Evolutionary conservation across 2,888 invertebrate genomes (phyloP), one percentile per base, ranked within the genome.

Genomic region (Chrysodeixis includens): DNA sequence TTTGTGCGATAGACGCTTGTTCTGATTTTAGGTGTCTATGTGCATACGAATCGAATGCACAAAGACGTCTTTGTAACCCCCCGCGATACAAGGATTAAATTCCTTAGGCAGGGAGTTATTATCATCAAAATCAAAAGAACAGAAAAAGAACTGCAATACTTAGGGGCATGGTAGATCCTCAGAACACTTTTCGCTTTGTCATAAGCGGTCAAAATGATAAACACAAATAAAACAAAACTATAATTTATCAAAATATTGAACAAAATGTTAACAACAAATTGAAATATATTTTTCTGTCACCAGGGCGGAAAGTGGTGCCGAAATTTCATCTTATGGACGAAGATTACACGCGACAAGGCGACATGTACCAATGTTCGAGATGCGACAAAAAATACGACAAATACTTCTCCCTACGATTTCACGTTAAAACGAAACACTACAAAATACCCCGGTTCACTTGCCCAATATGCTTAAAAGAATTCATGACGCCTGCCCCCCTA

Each of bases 401-500:
- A 66, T 56, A 81, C 2, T 79, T 66, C 69, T 87, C 91, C 0
- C 69, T 93, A 0, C 78, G 84, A 8, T 85, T 79, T 59, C 93
- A 93, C 55, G 75, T 93, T 12, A 90, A 89, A 70, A 84, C 85
- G 0, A 90, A 89, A 68, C 93, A 93, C 46, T 92, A 91, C 64
- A 89, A 86, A 55, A 85, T 90, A 56, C 85, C 90, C 0, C 77
- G 82, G 18, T 88, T 74, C 69, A 49, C 44, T 0, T 93, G 93
- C 46, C 71, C 84, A 0, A 78, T 85, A 16, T 93, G 93, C 68
- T 62, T 69, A 0, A 83, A 86, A 40, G 80, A 77, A 6, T 92
- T 92, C 71, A 88, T 89, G 88, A 92, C 92, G 0, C 76, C 82
- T 0, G 87, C 91, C 0, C 89, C 88, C 0, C 77, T 89, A 1